These are phyloP conservation scores for Strigamia crassipes DNA, from an alignment of 2,888 invertebrate species.

Conservation along the genomic window DNA sequence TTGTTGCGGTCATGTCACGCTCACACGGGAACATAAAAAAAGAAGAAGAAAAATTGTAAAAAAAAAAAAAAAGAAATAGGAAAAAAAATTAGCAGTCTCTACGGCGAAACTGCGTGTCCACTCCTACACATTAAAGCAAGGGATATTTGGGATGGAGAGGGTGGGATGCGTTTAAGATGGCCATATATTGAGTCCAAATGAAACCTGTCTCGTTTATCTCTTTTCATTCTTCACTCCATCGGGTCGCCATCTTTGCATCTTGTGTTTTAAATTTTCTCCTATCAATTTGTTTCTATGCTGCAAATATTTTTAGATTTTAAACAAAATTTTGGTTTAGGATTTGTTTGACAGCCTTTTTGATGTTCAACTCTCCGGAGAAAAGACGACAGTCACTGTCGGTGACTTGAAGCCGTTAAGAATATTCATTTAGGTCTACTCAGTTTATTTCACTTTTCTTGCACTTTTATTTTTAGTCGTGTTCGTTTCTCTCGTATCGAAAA, in stretches of 20 bases:
- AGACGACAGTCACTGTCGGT: neutral
- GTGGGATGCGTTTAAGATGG: neutral
- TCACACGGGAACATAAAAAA: conserved; percentile 9
- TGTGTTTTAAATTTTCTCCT: neutral
- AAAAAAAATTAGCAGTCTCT: neutral
- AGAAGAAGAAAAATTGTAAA: neutral
- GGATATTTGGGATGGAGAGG: neutral
- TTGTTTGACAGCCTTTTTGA: neutral
- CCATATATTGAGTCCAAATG: neutral
- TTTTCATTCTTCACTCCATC: neutral
- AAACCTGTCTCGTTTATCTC: conserved; percentile 1
- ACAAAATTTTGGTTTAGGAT: neutral
- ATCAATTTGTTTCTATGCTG: neutral
- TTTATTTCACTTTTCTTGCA: conserved; percentile 15
- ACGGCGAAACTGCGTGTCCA: conserved; percentile 18
- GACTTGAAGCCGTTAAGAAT: neutral
- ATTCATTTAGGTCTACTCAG: conserved; percentile 16
- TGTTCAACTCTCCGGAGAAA: neutral
- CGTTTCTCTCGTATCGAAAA: neutral
- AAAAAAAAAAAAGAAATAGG: neutral
- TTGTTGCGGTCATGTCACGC: conserved; percentile 21
- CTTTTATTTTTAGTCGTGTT: conserved; percentile 16
- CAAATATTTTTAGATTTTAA: neutral
- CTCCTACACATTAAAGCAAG: conserved; percentile 10
- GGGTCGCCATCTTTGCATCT: conserved; percentile 16